Percentiles rank a stretch among this genome's conserved stretches.
phyloP scores from a whole-genome alignment of 2,797 vertebrate genomes.

The Channallabes apus region DNA sequence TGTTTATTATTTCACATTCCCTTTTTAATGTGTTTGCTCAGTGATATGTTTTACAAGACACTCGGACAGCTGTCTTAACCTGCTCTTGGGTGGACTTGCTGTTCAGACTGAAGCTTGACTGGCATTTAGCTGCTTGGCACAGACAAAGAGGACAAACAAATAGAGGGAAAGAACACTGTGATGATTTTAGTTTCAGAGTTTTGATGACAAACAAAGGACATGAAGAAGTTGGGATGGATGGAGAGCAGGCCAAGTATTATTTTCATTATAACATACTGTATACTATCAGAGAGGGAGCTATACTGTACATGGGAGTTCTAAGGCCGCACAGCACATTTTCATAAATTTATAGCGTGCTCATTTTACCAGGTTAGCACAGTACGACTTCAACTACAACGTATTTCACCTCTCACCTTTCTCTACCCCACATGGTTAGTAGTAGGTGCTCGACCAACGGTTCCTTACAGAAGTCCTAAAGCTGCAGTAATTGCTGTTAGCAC shows the following conservation, averaged over 20 bases:
- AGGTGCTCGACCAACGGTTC: slow-evolving; percentile 2
- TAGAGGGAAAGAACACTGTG: slow-evolving; percentile 47
- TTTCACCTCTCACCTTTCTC: slow-evolving; percentile 25
- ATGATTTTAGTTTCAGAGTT: slow-evolving; percentile 54
- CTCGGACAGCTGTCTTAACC: slow-evolving; percentile 26
- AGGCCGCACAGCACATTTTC: neutral
- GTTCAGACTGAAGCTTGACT: slow-evolving; percentile 46
- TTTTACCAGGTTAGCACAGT: neutral
- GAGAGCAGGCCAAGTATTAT: slow-evolving; percentile 24
- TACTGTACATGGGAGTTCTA: neutral
- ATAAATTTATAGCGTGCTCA: neutral
- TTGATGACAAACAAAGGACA: slow-evolving; percentile 42
- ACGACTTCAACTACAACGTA: neutral
- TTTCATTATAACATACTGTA: neutral
- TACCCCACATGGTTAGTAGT: neutral
- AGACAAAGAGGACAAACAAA: slow-evolving; percentile 47
- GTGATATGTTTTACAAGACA: neutral
- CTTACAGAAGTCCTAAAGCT: slow-evolving; percentile 28
- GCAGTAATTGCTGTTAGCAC: slow-evolving; percentile 2
- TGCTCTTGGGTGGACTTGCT: slow-evolving; percentile 62
- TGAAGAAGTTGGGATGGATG: slow-evolving; percentile 29
- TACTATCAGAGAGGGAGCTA: neutral
- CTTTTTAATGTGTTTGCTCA: neutral
- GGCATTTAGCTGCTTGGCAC: slow-evolving; percentile 54
- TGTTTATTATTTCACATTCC: neutral